phyloP scores from a whole-genome alignment of 1,140 invertebrate genomes.

The Procambarus virginalis region DNA sequence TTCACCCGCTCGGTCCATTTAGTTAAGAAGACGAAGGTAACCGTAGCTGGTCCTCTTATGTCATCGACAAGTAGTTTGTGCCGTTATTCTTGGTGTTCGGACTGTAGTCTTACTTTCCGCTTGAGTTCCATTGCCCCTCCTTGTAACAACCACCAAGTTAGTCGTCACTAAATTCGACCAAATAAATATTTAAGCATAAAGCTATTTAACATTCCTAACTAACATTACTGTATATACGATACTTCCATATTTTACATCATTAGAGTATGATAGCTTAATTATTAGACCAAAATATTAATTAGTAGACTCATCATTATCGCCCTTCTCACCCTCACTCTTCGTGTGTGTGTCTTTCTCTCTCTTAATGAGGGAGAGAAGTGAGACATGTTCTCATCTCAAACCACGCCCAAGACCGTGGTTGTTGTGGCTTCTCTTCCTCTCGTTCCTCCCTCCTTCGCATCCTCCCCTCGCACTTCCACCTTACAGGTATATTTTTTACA shows the following conservation, averaged over 20 bases:
- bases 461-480: too few relatives aligned
- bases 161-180: neutral
- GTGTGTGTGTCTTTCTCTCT: too few relatives aligned
- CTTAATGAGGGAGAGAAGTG: neutral
- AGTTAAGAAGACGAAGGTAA: conserved; percentile 57
- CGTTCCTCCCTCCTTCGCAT: too few relatives aligned
- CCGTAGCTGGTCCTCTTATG: conserved; percentile 2
- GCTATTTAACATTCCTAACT: neutral
- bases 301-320: neutral
- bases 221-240: neutral
- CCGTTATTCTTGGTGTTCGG: conserved; percentile 2
- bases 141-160: neutral
- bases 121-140: neutral
- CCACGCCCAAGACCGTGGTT: conserved; percentile 36
- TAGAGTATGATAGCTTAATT: neutral
- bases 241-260: neutral
- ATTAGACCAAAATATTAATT: neutral
- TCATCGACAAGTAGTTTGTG: conserved; percentile 15
- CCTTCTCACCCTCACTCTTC: neutral
- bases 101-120: neutral
- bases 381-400: neutral
- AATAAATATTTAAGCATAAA: neutral
- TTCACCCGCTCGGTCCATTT: conserved; percentile 47
- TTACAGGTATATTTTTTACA: neutral
- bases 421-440: neutral